phyloP scores from a whole-genome alignment of 2,797 vertebrate species.

The Mus spretus region DNA sequence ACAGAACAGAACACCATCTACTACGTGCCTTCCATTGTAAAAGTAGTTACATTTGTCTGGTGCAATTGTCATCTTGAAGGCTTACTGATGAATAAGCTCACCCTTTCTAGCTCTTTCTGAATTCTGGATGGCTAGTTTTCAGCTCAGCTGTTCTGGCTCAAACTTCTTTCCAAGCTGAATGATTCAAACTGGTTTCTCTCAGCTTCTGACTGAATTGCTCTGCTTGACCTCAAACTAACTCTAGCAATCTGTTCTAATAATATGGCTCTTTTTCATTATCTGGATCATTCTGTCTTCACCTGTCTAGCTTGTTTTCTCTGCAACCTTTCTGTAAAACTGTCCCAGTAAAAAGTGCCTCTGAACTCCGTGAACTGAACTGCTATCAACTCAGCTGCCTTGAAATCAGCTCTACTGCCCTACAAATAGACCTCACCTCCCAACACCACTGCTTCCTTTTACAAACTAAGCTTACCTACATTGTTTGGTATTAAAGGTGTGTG shows the following conservation, averaged over 20 bases:
- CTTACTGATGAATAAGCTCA: neutral
- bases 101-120: neutral
- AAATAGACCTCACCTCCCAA: too few relatives aligned
- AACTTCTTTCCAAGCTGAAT: neutral
- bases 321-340: neutral
- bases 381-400: neutral
- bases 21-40: neutral
- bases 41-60: neutral
- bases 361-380: neutral
- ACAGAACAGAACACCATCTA: neutral
- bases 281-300: neutral
- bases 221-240: neutral
- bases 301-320: neutral
- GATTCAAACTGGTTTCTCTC: neutral
- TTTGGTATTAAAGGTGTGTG: neutral
- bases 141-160: neutral
- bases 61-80: neutral
- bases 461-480: neutral
- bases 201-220: neutral
- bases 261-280: neutral
- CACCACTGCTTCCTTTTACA: neutral
- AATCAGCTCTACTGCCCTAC: neutral
- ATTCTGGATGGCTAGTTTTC: neutral
- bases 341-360: neutral
- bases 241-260: neutral